Evolutionary conservation across 2,888 invertebrate genomes (phyloP).

Genomic region (Exephanes ischioxanthus): DNA sequence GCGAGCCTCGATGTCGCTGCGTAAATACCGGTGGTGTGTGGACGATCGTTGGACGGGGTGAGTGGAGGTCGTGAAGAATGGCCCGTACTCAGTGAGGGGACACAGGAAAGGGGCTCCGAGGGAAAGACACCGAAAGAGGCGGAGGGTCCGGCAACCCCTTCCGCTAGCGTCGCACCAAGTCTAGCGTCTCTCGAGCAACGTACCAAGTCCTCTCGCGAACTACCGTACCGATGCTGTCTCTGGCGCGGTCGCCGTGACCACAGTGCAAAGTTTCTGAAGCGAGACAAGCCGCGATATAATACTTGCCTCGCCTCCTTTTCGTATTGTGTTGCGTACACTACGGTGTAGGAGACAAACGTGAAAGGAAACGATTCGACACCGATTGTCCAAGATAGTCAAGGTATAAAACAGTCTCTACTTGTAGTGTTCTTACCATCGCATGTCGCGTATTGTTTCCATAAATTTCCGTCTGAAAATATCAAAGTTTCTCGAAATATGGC

Average conservation of each 20-base stretch:
- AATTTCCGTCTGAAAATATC: not conserved
- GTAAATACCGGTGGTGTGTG: constrained; percentile 79
- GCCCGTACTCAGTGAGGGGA: constrained; percentile 76
- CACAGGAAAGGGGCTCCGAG: constrained; percentile 42
- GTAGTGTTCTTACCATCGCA: constrained; percentile 10
- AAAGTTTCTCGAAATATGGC: not conserved
- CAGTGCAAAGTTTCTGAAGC: constrained; percentile 83
- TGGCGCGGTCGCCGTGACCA: constrained; percentile 75
- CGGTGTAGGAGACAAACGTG: constrained; percentile 16
- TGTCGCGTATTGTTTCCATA: not conserved
- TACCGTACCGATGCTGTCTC: constrained; percentile 54
- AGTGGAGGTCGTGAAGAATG: constrained; percentile 79
- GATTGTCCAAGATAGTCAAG: not conserved
- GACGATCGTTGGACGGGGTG: constrained; percentile 80
- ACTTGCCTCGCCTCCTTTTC: constrained; percentile 66
- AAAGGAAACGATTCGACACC: constrained; percentile 29
- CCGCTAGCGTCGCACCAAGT: constrained; percentile 70
- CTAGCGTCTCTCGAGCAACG: constrained; percentile 61
- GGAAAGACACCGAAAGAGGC: constrained; percentile 43
- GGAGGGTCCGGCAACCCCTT: constrained; percentile 50
- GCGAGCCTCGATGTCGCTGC: constrained; percentile 75
- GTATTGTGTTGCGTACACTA: constrained; percentile 49
- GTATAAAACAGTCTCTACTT: constrained; percentile 7
- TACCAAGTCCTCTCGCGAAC: constrained; percentile 63
- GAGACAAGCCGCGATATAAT: constrained; percentile 83